Conservation (phyloP, 2,888 invertebrate genomes). For the Busseola fusca region DNA sequence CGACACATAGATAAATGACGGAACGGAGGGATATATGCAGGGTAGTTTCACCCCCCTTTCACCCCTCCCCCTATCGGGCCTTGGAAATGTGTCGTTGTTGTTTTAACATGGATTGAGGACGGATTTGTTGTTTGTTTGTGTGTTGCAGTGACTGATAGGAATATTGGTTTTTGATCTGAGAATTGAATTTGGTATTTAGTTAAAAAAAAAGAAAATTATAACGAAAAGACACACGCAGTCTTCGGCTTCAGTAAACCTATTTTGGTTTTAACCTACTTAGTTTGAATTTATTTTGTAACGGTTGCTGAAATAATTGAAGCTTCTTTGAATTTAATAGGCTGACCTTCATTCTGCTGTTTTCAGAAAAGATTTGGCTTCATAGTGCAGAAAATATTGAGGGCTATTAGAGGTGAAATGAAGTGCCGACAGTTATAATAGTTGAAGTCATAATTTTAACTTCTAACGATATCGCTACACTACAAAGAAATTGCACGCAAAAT, state of each 20-base stretch:
- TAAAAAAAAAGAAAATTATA: not conserved
- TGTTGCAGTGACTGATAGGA: conserved; percentile 44
- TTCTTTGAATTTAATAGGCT: not conserved
- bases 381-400: not conserved
- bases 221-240: too few relatives aligned
- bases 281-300: not conserved
- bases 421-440: not conserved
- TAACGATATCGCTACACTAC: conserved; percentile 2
- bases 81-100: conserved; percentile 68
- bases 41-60: conserved; percentile 63
- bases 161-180: conserved; percentile 29
- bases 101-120: conserved; percentile 59
- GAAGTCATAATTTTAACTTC: not conserved
- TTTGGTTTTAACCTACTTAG: not conserved
- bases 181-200: not conserved
- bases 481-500: conserved; percentile 28
- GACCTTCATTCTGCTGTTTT: not conserved
- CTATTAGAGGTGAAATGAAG: not conserved
- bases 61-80: conserved; percentile 62
- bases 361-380: not conserved
- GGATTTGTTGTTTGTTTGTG: conserved; percentile 57
- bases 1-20: conserved; percentile 77
- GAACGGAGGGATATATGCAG: conserved; percentile 60
- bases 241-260: not conserved
- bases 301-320: not conserved